Evolutionary conservation across 2,888 invertebrate genomes (phyloP).

Genomic region (Polydrusus cervinus): DNA sequence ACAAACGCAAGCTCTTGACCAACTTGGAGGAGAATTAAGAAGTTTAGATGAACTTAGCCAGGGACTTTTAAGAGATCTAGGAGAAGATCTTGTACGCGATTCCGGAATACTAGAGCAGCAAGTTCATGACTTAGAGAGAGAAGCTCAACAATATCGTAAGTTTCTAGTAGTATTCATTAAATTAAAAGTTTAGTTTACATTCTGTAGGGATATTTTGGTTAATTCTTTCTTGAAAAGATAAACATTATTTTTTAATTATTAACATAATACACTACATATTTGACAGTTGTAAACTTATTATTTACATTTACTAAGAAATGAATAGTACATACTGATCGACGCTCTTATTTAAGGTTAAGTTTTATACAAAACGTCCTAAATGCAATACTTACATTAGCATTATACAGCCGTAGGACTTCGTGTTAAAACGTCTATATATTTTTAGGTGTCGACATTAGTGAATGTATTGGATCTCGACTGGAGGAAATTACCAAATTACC

Average conservation of each 20-base stretch:
- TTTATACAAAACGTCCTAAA: too few species aligned
- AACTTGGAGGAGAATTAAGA: slow-evolving; percentile 1
- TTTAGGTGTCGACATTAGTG: background rate
- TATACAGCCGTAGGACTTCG: too few species aligned
- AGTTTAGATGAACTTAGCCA: slow-evolving; percentile 5
- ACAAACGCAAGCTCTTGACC: background rate
- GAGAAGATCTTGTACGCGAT: background rate
- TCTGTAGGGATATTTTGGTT: too few species aligned
- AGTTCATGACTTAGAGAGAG: background rate
- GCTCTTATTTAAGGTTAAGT: too few species aligned
- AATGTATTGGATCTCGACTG: background rate
- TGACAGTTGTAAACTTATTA: too few species aligned
- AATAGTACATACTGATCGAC: too few species aligned
- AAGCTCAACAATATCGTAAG: background rate
- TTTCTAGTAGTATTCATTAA: background rate
- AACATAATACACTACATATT: too few species aligned
- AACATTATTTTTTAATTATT: too few species aligned
- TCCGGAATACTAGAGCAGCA: background rate
- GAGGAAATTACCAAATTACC: background rate
- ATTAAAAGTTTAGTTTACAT: too few species aligned
- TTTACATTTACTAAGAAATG: too few species aligned
- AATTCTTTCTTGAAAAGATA: too few species aligned
- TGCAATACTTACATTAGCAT: too few species aligned
- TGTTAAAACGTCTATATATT: background rate
- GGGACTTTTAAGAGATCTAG: background rate